Evolutionary conservation across 2,888 invertebrate genomes (phyloP), one percentile per base, ranked within the genome.

Genomic region (Dascillus cervinus): DNA sequence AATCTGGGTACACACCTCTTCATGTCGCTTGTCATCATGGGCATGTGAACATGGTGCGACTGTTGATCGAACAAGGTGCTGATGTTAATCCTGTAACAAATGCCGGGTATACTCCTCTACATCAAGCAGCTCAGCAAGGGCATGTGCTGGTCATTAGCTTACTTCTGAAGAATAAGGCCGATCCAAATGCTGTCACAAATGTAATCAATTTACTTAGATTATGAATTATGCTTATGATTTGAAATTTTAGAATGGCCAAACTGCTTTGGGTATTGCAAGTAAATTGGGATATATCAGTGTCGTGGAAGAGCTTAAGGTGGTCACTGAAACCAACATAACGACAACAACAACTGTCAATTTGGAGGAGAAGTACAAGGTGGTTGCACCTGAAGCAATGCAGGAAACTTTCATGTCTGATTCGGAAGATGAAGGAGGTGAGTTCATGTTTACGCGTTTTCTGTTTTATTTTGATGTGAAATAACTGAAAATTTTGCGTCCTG

Each of bases 321-420:
- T 92, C 32, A 86, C 90, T 49, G 82, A 81, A 44, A 78, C 76
- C 5, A 73, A 73, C 23, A 71, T 76, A 5, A 75, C 77, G 8
- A 78, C 78, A 8, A 75, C 77, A 3, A 59, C 62, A 2, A 76
- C 76, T 1, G 52, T 58, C n/a, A 66, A 62, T 21, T 59, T 71
- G 50, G 96, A 96, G 61, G 97, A 97, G 61, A 92, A 95, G 67
- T 96, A 96, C 70, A 85, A 89, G 65, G 94, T 98, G 28, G 86
- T 94, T 42, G 90, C 94, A 29, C 98, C 98, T 0, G 98, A 99
- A 67, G 86, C 90, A 45, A 94, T 99, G 90, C 96, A 96, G 64
- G 98, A 98, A 66, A 89, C 92, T 5, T 88, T 96, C 66, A 88
- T 98, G 80, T 92, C 94, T 11, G 98, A 99, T 65, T 96, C 95